Evolutionary conservation across 2,797 vertebrate species (phyloP).

Genomic region (Alouatta caraya): DNA sequence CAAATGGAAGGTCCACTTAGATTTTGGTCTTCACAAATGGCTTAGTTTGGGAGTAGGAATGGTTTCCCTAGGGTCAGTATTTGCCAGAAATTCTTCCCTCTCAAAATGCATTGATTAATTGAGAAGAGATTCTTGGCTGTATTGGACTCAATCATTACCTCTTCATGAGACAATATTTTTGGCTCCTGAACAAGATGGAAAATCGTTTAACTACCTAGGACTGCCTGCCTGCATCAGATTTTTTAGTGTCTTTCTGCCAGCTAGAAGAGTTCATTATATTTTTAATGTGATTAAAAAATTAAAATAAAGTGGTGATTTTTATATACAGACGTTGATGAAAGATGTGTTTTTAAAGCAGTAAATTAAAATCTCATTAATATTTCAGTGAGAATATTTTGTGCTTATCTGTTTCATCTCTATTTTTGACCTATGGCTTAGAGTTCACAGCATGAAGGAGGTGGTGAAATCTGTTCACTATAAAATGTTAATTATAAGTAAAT

Average conservation of each 20-base stretch:
- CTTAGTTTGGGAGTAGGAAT: neutral
- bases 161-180: neutral
- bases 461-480: slow-evolving; percentile 89
- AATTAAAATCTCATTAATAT: slow-evolving; percentile 91
- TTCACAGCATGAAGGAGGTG: slow-evolving; percentile 89
- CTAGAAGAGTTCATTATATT: slow-evolving; percentile 82
- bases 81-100: neutral
- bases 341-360: slow-evolving; percentile 88
- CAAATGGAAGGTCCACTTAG: neutral
- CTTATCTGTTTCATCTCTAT: slow-evolving; percentile 90
- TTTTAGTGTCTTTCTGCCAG: slow-evolving; percentile 76
- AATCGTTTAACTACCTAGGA: slow-evolving; percentile 41
- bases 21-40: neutral
- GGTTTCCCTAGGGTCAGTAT: neutral
- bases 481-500: slow-evolving; percentile 92
- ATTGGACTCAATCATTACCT: neutral
- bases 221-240: slow-evolving; percentile 55
- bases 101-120: rapidly evolving
- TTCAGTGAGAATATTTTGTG: slow-evolving; percentile 87
- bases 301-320: slow-evolving; percentile 86
- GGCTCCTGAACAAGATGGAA: slow-evolving; percentile 48
- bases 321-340: slow-evolving; percentile 86
- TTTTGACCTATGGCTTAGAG: slow-evolving; percentile 89
- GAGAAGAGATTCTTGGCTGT: neutral
- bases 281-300: slow-evolving; percentile 83